phyloP scores from a whole-genome alignment of 2,113 vertebrate genomes.

The Pedionomus torquatus region DNA sequence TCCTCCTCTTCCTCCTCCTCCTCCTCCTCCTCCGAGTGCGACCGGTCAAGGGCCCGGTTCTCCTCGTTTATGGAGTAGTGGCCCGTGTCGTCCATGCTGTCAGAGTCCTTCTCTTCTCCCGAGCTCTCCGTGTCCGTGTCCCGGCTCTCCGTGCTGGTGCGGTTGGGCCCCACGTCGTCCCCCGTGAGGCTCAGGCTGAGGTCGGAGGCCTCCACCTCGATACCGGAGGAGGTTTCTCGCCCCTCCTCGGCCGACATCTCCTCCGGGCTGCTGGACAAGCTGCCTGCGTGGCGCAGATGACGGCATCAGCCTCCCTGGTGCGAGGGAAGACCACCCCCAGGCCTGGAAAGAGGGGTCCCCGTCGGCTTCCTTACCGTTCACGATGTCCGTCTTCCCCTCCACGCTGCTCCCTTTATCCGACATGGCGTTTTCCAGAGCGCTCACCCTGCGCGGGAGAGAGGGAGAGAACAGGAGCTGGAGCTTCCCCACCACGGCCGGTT shows the following conservation, averaged over 20 bases:
- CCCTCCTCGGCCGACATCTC: conserved; percentile 80
- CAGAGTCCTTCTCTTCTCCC: conserved; percentile 88
- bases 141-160: conserved; percentile 65
- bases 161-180: conserved; percentile 72
- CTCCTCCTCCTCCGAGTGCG: conserved; percentile 82
- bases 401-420: conserved; percentile 68
- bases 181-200: conserved; percentile 79
- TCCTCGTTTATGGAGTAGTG: conserved; percentile 90
- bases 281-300: conserved; percentile 24
- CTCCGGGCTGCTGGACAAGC: conserved; percentile 79
- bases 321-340: not conserved
- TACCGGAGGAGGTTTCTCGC: conserved; percentile 77
- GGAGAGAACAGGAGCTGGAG: not conserved
- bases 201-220: conserved; percentile 81
- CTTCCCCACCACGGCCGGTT: too few relatives aligned
- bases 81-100: conserved; percentile 94
- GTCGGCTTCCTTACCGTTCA: conserved; percentile 67
- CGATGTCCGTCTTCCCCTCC: conserved; percentile 71
- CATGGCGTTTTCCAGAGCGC: conserved; percentile 36
- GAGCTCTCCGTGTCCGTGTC: conserved; percentile 77
- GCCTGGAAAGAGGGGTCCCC: rapidly evolving
- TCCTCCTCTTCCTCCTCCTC: conserved; percentile 78
- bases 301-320: rapidly evolving
- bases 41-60: conserved; percentile 75
- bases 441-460: conserved; percentile 19